phyloP scores from a whole-genome alignment of 2,888 invertebrate genomes.

The Pristionchus maxplancki region DNA sequence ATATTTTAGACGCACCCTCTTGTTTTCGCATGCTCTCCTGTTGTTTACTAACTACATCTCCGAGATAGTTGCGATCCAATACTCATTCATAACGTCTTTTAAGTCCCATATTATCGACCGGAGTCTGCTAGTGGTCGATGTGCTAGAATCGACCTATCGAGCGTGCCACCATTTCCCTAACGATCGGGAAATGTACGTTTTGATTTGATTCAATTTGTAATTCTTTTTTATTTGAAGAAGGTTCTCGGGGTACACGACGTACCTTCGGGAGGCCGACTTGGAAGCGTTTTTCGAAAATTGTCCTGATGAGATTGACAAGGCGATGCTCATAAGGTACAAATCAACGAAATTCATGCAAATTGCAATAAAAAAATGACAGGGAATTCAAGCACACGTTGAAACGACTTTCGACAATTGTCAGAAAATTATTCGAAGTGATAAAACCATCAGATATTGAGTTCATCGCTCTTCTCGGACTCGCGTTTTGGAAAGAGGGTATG shows the following conservation, averaged over 20 bases:
- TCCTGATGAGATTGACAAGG: not conserved
- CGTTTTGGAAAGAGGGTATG: not conserved
- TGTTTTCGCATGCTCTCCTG: no score
- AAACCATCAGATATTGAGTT: not conserved
- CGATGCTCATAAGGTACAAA: not conserved
- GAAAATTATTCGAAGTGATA: not conserved
- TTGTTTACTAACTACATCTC: no score
- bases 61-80: no score
- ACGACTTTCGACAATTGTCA: not conserved
- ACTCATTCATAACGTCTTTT: no score
- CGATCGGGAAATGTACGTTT: not conserved
- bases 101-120: not conserved
- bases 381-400: not conserved
- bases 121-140: not conserved
- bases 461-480: not conserved
- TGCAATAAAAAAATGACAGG: not conserved
- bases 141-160: not conserved
- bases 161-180: not conserved
- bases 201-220: not conserved
- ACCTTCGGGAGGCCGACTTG: not conserved
- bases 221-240: not conserved
- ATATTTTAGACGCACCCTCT: no score
- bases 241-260: not conserved
- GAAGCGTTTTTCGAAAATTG: not conserved
- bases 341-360: not conserved